Evolutionary conservation across 2,113 vertebrate species (phyloP).

Genomic region (Jaculus jaculus): DNA sequence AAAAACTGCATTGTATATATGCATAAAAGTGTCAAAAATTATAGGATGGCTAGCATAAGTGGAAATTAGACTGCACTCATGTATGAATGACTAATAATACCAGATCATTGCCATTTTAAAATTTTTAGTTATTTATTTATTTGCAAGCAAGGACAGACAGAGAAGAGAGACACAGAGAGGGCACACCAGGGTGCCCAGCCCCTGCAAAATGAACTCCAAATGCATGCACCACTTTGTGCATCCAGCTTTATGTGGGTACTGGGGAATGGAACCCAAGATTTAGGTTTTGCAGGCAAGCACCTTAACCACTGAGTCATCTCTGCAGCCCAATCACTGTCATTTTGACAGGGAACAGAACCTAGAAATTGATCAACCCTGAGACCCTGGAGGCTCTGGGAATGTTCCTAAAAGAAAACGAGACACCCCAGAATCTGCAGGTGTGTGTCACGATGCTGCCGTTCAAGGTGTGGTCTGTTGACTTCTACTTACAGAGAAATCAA

Average conservation of each 20-base stretch:
- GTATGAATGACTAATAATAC: constrained; percentile 21
- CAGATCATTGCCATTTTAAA: not conserved
- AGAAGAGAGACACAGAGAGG: too few relatives aligned
- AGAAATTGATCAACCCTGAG: constrained; percentile 35
- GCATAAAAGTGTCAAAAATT: too few relatives aligned
- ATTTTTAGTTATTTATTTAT: too few relatives aligned
- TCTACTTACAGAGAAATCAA: constrained; percentile 41
- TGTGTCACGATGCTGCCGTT: not conserved
- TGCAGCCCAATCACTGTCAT: not conserved
- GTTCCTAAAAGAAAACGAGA: not conserved
- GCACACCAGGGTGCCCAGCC: too few relatives aligned
- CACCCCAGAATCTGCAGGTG: not conserved
- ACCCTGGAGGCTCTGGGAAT: not conserved
- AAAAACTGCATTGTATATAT: too few relatives aligned
- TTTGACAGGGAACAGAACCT: not conserved
- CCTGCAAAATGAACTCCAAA: too few relatives aligned
- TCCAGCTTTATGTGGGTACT: too few relatives aligned
- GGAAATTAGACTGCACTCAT: constrained; percentile 36
- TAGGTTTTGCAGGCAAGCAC: too few relatives aligned
- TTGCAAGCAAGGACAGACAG: too few relatives aligned
- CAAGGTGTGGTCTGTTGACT: not conserved
- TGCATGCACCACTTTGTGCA: too few relatives aligned
- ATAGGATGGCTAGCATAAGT: not conserved
- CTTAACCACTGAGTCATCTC: too few relatives aligned
- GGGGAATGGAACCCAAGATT: too few relatives aligned